Percentiles rank a stretch among this genome's conserved stretches.
phyloP scores from a whole-genome alignment of 2,113 vertebrate species.

The Corythaeola cristata region DNA sequence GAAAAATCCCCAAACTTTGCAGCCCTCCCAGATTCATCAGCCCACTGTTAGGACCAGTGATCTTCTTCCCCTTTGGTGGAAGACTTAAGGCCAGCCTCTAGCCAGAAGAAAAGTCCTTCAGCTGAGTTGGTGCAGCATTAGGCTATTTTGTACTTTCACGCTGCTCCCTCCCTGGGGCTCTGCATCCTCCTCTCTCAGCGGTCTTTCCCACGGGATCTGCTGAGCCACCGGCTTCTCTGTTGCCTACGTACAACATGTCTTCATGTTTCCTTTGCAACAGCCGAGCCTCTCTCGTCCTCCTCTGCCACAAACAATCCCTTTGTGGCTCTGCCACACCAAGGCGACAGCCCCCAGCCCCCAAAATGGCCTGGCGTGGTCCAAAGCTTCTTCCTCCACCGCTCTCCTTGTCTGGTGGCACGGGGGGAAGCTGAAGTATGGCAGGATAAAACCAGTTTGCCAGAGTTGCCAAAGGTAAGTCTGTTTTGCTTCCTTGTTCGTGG shows the following conservation, averaged over 20 bases:
- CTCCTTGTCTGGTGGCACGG: neutral
- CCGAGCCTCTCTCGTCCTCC: neutral
- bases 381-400: neutral
- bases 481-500: conserved; percentile 48
- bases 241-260: neutral
- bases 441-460: conserved; percentile 24
- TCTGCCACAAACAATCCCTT: neutral
- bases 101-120: neutral
- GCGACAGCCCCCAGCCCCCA: neutral
- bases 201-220: neutral
- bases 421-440: neutral
- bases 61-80: neutral
- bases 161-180: neutral
- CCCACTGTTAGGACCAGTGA: neutral
- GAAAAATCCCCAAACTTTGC: neutral
- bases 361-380: neutral
- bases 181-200: neutral
- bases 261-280: neutral
- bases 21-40: neutral
- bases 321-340: rapidly evolving
- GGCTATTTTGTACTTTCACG: neutral
- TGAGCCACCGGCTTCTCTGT: neutral
- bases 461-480: conserved; percentile 32
- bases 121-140: rapidly evolving
- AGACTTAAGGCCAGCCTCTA: neutral